Conservation (phyloP, 2,797 vertebrate species). For the Sebastes vulpes region DNA sequence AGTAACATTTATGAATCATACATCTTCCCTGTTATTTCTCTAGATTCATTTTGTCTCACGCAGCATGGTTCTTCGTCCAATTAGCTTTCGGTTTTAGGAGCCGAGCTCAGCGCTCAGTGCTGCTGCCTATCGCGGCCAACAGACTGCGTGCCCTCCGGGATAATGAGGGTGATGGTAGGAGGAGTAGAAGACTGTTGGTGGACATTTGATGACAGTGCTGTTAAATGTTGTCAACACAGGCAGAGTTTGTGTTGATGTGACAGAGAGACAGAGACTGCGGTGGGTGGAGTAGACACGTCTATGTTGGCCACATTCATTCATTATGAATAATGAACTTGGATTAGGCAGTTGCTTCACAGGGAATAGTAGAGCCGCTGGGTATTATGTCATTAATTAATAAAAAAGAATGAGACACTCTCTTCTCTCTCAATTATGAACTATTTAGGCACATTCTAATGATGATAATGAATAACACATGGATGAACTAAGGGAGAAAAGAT, state of each 20-base stretch:
- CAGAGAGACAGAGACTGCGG: not conserved
- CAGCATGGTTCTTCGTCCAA: not conserved
- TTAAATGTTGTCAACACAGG: not conserved
- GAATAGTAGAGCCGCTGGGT: constrained; percentile 20
- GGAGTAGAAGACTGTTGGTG: not conserved
- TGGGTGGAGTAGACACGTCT: not conserved
- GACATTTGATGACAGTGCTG: not conserved
- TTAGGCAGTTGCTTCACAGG: constrained; percentile 1
- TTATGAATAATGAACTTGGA: constrained; percentile 31
- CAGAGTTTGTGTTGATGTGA: not conserved
- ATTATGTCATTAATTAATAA: constrained; percentile 43
- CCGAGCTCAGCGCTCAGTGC: not conserved
- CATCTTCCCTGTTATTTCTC: not conserved
- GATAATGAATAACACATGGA: not conserved
- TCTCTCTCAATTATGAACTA: not conserved
- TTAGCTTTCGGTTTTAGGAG: not conserved
- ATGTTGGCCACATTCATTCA: constrained; percentile 22
- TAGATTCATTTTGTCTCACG: not conserved
- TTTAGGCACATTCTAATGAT: not conserved
- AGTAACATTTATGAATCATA: not conserved
- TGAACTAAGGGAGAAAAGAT: not conserved
- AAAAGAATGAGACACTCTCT: not conserved
- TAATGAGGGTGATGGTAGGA: not conserved
- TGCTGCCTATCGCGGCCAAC: not conserved
- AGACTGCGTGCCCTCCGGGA: not conserved